A percentile compares a stretch with the other conserved stretches of the same genome.
These are phyloP conservation scores for Halcyon badia DNA, from an alignment of 2,797 vertebrate species.

Conservation along the genomic window DNA sequence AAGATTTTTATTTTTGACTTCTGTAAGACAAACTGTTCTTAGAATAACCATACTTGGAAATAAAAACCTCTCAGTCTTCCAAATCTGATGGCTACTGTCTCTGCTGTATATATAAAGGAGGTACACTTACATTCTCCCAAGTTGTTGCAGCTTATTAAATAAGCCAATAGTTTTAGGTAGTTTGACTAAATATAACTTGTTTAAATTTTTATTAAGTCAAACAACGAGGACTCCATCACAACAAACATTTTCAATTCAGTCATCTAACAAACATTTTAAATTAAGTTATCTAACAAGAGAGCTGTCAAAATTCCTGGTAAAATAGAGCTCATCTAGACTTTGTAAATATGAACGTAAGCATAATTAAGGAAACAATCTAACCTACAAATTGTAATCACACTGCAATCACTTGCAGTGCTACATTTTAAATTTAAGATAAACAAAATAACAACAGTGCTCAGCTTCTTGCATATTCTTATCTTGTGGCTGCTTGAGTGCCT, in stretches of 20 bases:
- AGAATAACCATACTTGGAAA: not conserved
- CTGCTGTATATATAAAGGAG: not conserved
- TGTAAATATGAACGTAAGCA: not conserved
- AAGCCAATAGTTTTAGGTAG: not conserved
- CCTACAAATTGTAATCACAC: not conserved
- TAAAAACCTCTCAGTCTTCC: not conserved
- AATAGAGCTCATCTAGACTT: not conserved
- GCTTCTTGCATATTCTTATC: not conserved
- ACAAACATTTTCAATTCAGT: not conserved
- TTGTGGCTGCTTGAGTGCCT: not conserved
- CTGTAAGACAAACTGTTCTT: not conserved
- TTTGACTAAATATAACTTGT: not conserved
- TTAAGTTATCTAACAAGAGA: not conserved
- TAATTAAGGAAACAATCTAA: constrained; percentile 4
- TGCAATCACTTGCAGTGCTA: not conserved
- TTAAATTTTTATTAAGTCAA: not conserved
- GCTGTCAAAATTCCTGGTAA: not conserved
- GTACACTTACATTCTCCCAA: not conserved
- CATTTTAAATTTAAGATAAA: not conserved
- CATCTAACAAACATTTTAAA: not conserved
- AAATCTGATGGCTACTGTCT: not conserved
- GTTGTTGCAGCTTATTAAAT: not conserved
- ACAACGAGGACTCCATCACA: not conserved
- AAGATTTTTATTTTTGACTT: not conserved
- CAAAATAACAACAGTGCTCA: not conserved